phyloP scores from a whole-genome alignment of 2,797 vertebrate species.

The Adrianichthys oophorus region DNA sequence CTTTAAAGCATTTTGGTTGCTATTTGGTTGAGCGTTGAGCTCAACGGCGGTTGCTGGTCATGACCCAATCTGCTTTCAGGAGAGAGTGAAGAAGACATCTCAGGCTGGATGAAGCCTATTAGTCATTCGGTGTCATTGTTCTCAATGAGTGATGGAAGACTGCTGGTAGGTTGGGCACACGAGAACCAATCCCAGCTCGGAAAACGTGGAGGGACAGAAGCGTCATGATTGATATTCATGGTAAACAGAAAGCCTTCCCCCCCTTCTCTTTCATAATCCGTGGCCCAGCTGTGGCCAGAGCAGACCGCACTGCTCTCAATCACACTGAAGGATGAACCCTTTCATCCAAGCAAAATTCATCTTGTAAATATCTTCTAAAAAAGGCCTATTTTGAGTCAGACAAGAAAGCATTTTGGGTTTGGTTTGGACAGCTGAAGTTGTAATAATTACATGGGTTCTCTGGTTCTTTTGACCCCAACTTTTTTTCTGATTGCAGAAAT shows the following conservation, averaged over 20 bases:
- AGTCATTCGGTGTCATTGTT: slow-evolving; percentile 69
- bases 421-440: too few relatives aligned
- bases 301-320: slow-evolving; percentile 20
- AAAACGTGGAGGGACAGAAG: slow-evolving; percentile 20
- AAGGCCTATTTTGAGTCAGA: not conserved
- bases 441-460: too few relatives aligned
- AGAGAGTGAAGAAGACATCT: not conserved
- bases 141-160: slow-evolving; percentile 54
- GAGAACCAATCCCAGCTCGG: slow-evolving; percentile 58
- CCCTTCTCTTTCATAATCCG: slow-evolving; percentile 15
- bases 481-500: too few relatives aligned
- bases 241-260: slow-evolving; percentile 36
- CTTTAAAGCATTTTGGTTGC: slow-evolving; percentile 42
- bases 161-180: slow-evolving; percentile 56
- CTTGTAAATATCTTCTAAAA: not conserved
- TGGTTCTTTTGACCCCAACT: too few relatives aligned
- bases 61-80: slow-evolving; percentile 55
- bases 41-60: slow-evolving; percentile 53
- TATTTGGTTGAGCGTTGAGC: slow-evolving; percentile 18
- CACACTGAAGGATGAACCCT: not conserved
- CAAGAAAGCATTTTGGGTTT: too few relatives aligned
- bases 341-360: not conserved
- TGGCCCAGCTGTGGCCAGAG: slow-evolving; percentile 52
- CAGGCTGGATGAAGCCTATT: not conserved
- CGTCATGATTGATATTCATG: slow-evolving; percentile 54